These are phyloP conservation scores for Cirrhinus molitorella DNA, from an alignment of 2,797 vertebrate genomes.

Conservation along the genomic window DNA sequence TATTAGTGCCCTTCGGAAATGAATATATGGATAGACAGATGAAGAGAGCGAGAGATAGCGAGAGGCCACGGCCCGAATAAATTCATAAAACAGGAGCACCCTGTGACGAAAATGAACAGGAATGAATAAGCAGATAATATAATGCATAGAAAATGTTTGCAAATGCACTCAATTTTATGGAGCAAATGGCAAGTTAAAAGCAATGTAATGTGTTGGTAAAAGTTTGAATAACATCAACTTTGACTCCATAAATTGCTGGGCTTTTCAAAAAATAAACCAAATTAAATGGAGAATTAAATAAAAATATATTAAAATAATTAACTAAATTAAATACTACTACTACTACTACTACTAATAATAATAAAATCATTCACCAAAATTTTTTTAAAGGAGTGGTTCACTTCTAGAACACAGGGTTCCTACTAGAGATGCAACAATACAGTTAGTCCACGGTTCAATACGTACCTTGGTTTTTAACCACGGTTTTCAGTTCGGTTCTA, in stretches of 20 bases:
- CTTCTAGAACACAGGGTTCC: no score
- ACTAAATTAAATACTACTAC: not conserved
- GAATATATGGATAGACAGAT: conserved; percentile 1
- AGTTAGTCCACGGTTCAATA: no score
- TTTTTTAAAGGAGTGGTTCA: no score
- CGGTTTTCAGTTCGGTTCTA: no score
- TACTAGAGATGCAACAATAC: no score
- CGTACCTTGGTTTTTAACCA: no score
- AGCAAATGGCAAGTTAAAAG: not conserved
- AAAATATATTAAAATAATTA: not conserved
- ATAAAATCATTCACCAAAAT: no score
- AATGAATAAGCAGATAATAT: conserved; percentile 14
- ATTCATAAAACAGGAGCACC: not conserved
- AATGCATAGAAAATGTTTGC: not conserved
- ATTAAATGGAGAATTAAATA: not conserved
- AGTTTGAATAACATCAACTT: not conserved
- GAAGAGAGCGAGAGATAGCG: conserved; percentile 15
- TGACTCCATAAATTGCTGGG: not conserved
- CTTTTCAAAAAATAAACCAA: not conserved
- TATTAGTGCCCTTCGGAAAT: conserved; percentile 33
- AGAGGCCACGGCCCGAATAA: not conserved
- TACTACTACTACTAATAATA: no score
- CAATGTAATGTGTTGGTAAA: not conserved
- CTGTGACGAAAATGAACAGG: not conserved
- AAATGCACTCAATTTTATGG: not conserved